Evolutionary conservation across 2,888 invertebrate species (phyloP), one percentile per base, ranked within the genome.

Genomic region (Ischnus inquisitorius): DNA sequence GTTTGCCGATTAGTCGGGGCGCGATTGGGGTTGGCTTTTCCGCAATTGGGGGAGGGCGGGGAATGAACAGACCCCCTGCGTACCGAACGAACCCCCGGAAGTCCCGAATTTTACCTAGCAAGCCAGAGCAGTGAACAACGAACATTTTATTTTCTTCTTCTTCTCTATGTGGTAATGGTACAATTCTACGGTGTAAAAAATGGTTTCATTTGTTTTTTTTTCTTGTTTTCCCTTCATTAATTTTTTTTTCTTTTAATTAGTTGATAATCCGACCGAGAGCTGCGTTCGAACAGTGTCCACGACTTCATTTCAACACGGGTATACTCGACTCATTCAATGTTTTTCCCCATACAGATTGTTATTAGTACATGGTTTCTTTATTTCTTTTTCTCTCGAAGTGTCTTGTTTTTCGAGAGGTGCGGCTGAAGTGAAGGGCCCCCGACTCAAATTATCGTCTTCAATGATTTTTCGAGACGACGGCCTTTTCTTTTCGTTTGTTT

Each of bases 81-180:
- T 83, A 88, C 88, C 87, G 87, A 87, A 88, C 88, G 88, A 34
- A 86, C 86, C 87, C 87, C 89, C 91, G 84, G 86, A 88, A 89
- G 88, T 85, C 90, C 90, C 89, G 87, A 87, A 86, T 88, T 88
- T 85, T 86, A 89, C 80, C 90, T 90, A 91, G 89, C 90, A 92
- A 92, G 92, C 92, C 91, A 91, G 92, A 91, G 91, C 89, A 90
- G 89, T 91, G 89, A 91, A 91, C 91, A 91, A 91, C 90, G 90
- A 92, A 91, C 90, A 90, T 90, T 83, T 77, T 85, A 78, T 75
- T 78, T 69, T 78, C 68, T 85, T 81, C n/a, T 86, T 81, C 86
- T 84, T 87, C 83, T 88, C 89, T 90, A 89, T 90, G 87, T 89
- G 89, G 89, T 91, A 91, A 88, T 90, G 90, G 89, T 91, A 91